Percentiles rank a stretch among this genome's conserved stretches.
These are phyloP conservation scores for Sicus ferrugineus DNA, from an alignment of 2,888 invertebrate species.

Conservation along the genomic window DNA sequence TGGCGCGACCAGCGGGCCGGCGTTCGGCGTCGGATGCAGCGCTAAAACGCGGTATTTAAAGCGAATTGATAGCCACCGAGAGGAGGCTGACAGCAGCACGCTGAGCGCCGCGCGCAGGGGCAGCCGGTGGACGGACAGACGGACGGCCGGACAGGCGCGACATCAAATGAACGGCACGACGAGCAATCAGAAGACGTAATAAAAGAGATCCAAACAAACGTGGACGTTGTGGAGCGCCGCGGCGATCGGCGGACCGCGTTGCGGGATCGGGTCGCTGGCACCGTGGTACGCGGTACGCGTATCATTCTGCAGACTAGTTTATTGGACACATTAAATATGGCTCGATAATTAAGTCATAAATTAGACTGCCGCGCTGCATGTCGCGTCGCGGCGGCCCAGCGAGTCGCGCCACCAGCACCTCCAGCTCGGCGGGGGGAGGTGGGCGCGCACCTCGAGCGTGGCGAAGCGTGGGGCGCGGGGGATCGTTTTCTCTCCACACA, in stretches of 20 bases:
- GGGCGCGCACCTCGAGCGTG: background rate
- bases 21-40: slow-evolving; percentile 32
- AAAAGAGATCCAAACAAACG: slow-evolving; percentile 20
- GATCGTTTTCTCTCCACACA: background rate
- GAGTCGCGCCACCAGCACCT: no score
- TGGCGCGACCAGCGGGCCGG: slow-evolving; percentile 22
- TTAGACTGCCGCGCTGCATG: slow-evolving; percentile 53
- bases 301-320: slow-evolving; percentile 68
- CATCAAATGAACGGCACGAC: slow-evolving; percentile 22
- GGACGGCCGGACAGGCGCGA: slow-evolving; percentile 10
- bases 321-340: slow-evolving; percentile 64
- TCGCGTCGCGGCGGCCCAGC: background rate
- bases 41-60: slow-evolving; percentile 51
- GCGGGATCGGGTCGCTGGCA: background rate
- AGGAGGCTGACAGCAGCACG: slow-evolving; percentile 53
- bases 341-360: slow-evolving; percentile 65
- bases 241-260: background rate
- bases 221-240: slow-evolving; percentile 1
- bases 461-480: background rate
- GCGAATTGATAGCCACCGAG: slow-evolving; percentile 58
- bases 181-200: slow-evolving; percentile 22
- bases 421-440: background rate
- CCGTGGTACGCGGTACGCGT: slow-evolving; percentile 33
- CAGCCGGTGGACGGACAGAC: slow-evolving; percentile 17
- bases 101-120: slow-evolving; percentile 31